A percentile compares a stretch with the other conserved stretches of the same genome.
phyloP scores from a whole-genome alignment of 2,797 vertebrate genomes.

The Clamator glandarius region DNA sequence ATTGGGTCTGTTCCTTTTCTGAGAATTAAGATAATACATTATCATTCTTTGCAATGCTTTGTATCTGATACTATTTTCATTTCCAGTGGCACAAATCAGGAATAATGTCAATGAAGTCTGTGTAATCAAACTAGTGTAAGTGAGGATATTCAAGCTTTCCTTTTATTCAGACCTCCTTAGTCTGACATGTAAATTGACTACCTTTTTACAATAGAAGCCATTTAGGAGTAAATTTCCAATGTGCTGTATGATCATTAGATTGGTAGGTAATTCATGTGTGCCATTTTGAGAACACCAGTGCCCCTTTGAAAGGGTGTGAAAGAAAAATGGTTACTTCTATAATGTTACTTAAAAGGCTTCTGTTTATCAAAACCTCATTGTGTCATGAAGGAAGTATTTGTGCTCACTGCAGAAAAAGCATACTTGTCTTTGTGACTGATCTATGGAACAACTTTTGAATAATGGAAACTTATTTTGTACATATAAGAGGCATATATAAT shows the following conservation, averaged over 20 bases:
- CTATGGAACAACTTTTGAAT: slow-evolving; percentile 61
- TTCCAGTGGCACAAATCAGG: slow-evolving; percentile 10
- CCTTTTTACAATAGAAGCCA: slow-evolving; percentile 52
- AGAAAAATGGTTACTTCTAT: slow-evolving; percentile 28
- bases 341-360: slow-evolving; percentile 57
- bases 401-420: slow-evolving; percentile 61
- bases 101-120: background rate
- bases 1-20: background rate
- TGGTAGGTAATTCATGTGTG: slow-evolving; percentile 40
- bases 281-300: slow-evolving; percentile 60
- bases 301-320: slow-evolving; percentile 43
- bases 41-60: background rate
- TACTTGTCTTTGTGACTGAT: slow-evolving; percentile 65
- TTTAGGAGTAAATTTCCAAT: slow-evolving; percentile 61
- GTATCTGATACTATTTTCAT: background rate
- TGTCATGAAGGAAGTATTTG: slow-evolving; percentile 34
- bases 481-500: slow-evolving; percentile 36
- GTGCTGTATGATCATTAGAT: slow-evolving; percentile 47
- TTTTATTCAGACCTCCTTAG: slow-evolving; percentile 38
- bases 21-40: slow-evolving; percentile 20
- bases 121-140: background rate
- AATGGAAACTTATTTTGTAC: slow-evolving; percentile 64
- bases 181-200: slow-evolving; percentile 63
- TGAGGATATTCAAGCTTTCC: background rate
- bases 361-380: slow-evolving; percentile 55